Conservation (phyloP, 2,797 vertebrate species). For the Liparis tanakae region DNA sequence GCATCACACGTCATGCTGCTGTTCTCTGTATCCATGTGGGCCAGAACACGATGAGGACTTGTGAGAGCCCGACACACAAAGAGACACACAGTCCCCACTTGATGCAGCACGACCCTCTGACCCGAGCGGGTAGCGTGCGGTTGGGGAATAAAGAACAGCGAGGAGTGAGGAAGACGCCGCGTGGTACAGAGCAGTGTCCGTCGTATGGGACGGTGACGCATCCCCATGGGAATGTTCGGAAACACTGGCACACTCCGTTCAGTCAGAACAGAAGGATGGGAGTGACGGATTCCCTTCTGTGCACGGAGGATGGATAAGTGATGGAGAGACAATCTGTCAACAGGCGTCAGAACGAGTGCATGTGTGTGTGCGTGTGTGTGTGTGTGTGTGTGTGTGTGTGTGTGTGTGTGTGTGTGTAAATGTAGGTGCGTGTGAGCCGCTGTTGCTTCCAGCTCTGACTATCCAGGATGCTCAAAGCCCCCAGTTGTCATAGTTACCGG, state of each 20-base stretch:
- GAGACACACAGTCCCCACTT: slow-evolving; percentile 58
- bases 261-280: slow-evolving; percentile 54
- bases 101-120: slow-evolving; percentile 48
- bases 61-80: slow-evolving; percentile 8
- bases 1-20: background rate
- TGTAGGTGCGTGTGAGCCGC: slow-evolving; percentile 53
- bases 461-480: slow-evolving; percentile 70
- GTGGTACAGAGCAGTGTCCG: slow-evolving; percentile 46
- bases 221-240: slow-evolving; percentile 28
- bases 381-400: slow-evolving; percentile 29
- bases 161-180: slow-evolving; percentile 35
- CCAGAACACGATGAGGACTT: slow-evolving; percentile 45
- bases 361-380: slow-evolving; percentile 47
- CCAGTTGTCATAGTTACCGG: slow-evolving; percentile 87
- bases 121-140: slow-evolving; percentile 35
- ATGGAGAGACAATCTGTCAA: slow-evolving; percentile 45
- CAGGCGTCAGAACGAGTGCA: slow-evolving; percentile 50
- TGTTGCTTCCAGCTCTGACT: slow-evolving; percentile 57
- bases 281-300: slow-evolving; percentile 51
- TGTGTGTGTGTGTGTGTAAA: slow-evolving; percentile 39
- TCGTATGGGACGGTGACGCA: slow-evolving; percentile 22
- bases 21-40: slow-evolving; percentile 2
- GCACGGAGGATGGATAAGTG: slow-evolving; percentile 31
- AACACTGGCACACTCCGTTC: slow-evolving; percentile 41
- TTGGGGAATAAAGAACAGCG: slow-evolving; percentile 15